Evolutionary conservation across 2,888 invertebrate genomes (phyloP), one percentile per base, ranked within the genome.

Genomic region (Machimus atricapillus): DNA sequence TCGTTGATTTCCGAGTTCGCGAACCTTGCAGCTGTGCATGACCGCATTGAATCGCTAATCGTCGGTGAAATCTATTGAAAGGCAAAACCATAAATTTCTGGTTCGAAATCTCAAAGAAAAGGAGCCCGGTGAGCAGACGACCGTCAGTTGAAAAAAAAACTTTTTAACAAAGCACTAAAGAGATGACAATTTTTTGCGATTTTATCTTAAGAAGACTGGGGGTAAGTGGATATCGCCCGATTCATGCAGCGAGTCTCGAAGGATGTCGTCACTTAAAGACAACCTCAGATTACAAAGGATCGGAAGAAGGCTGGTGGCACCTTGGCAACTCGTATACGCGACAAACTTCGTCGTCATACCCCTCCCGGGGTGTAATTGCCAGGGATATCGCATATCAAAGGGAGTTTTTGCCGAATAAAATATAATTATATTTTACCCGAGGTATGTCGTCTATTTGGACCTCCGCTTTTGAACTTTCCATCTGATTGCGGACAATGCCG

Each of bases 341-440:
- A 86, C 86, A 78, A 78, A 86, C 77, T 86, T 40, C 40, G 37
- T 52, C 56, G 56, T 37, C 34, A 37, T 52, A 77, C 77, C 78
- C 19, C 34, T 86, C 78, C 23, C 56, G 43, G 43, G 37, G 31
- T 27, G 46, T 77, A 77, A 86, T 86, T 86, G 78, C 86, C 78
- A 86, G 77, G 77, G 78, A 56, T 86, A 86, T 86, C 56, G 73
- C 19, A 86, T 86, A 78, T 86, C 86, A 86, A 86, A 86, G 86
- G 58, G 16, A 46, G 77, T 78, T 78, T 52, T 56, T 78, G 37
- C 86, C 86, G 86, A 78, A 86, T 86, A 78, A 78, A 86, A 86
- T 86, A 78, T 86, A 86, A 86, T 86, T 86, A 86, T 86, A 77
- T 86, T 77, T 73, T 34, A 31, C 56, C 43, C 6, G 19, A 82